Conservation (phyloP, 2,888 invertebrate species). For the Carpatolechia fugitivella region DNA sequence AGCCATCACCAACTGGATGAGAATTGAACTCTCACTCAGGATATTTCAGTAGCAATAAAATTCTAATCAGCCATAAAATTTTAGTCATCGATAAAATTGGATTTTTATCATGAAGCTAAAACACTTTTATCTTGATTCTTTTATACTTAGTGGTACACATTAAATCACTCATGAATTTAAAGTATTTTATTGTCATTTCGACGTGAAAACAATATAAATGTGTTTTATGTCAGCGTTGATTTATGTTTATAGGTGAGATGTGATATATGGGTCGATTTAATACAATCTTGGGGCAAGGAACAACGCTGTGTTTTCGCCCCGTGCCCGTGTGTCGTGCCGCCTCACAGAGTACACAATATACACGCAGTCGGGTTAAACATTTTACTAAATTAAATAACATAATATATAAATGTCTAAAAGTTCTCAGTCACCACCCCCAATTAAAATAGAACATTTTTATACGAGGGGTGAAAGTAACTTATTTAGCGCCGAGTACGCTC, state of each 20-base stretch:
- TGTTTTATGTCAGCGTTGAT: slow-evolving; percentile 72
- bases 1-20: neutral
- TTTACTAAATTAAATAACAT: too few relatives aligned
- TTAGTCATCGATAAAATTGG: slow-evolving; percentile 50
- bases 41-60: slow-evolving; percentile 34
- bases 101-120: slow-evolving; percentile 37
- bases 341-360: neutral
- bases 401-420: too few relatives aligned
- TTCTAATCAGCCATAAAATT: slow-evolving; percentile 48
- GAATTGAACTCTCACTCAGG: slow-evolving; percentile 7
- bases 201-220: slow-evolving; percentile 77
- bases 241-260: slow-evolving; percentile 74
- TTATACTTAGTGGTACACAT: slow-evolving; percentile 38
- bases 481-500: too few relatives aligned
- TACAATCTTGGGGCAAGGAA: slow-evolving; percentile 52
- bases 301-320: slow-evolving; percentile 26
- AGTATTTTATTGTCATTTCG: slow-evolving; percentile 72
- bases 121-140: slow-evolving; percentile 27
- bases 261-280: slow-evolving; percentile 68
- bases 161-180: slow-evolving; percentile 75
- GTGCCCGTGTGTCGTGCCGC: neutral
- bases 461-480: too few relatives aligned
- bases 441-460: too few relatives aligned
- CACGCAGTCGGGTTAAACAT: neutral
- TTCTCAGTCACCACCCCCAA: too few relatives aligned